Conservation (phyloP, 2,888 invertebrate genomes). For the Drosophila parthenogenetica region DNA sequence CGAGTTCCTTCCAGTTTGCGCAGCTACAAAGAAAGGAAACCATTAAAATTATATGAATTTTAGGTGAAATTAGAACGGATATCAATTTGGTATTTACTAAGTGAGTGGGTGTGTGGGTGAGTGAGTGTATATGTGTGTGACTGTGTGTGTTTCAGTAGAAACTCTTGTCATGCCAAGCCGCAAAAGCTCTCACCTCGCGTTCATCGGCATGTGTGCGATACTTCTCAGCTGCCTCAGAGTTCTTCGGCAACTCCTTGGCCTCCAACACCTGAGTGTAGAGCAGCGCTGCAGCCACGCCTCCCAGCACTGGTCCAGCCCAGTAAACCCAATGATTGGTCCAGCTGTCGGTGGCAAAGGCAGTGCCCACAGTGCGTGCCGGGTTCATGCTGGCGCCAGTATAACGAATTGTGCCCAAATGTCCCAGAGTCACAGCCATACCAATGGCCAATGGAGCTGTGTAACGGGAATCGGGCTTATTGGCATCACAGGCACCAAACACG, state of each 20-base stretch:
- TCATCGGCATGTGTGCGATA: conserved; percentile 86
- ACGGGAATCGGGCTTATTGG: conserved; percentile 88
- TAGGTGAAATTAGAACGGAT: neutral
- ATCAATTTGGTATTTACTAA: conserved; percentile 39
- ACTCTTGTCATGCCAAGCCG: conserved; percentile 70
- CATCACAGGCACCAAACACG: conserved; percentile 91
- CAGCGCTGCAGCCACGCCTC: conserved; percentile 91
- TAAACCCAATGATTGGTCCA: conserved; percentile 96
- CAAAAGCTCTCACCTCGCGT: conserved; percentile 87
- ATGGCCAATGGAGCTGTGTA: conserved; percentile 94
- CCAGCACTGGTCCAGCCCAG: conserved; percentile 94
- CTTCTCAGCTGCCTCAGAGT: conserved; percentile 81
- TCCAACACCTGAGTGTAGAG: conserved; percentile 87
- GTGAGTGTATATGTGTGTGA: conserved; percentile 12
- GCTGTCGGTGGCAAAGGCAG: conserved; percentile 90
- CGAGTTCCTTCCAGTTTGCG: conserved; percentile 80
- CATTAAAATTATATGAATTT: neutral
- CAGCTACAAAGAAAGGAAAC: conserved; percentile 63
- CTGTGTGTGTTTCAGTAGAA: conserved; percentile 57
- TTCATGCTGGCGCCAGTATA: conserved; percentile 97
- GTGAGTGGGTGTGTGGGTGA: conserved; percentile 28
- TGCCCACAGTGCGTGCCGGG: conserved; percentile 95
- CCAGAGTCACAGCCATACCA: conserved; percentile 93
- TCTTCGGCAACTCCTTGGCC: conserved; percentile 69
- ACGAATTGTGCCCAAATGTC: conserved; percentile 93